phyloP scores from a whole-genome alignment of 2,888 invertebrate genomes.

The Orthosia gracilis region DNA sequence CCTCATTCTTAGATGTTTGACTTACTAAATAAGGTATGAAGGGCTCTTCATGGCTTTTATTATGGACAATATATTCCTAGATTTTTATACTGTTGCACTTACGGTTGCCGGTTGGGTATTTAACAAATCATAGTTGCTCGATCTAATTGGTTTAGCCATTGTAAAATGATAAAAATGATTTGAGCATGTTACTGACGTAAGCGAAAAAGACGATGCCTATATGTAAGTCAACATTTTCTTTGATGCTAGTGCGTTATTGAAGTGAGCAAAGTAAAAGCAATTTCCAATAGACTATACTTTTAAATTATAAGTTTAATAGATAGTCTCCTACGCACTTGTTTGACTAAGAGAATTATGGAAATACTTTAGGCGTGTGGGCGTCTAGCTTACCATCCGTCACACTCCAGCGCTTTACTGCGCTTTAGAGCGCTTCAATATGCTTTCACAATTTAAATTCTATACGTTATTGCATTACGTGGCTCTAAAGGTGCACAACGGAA shows the following conservation, averaged over 20 bases:
- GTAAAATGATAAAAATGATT: background rate
- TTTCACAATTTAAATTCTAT: slow-evolving; percentile 45
- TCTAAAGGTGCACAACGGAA: slow-evolving; percentile 25
- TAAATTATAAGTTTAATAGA: slow-evolving; percentile 21
- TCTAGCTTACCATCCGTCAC: background rate
- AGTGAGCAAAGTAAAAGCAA: background rate
- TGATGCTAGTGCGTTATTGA: background rate
- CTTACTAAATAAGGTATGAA: background rate
- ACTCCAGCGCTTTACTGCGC: slow-evolving; percentile 11
- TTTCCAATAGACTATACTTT: slow-evolving; percentile 4
- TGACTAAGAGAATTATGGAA: slow-evolving; percentile 15
- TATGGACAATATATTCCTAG: background rate
- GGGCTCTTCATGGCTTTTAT: background rate
- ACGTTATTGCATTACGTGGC: slow-evolving; percentile 43
- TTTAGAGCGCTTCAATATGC: slow-evolving; percentile 18
- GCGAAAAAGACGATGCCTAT: background rate
- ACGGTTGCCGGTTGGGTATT: background rate
- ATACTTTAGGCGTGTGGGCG: background rate
- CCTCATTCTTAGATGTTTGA: slow-evolving; percentile 39
- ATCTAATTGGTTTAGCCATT: background rate
- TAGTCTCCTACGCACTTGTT: slow-evolving; percentile 24
- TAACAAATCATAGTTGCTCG: background rate
- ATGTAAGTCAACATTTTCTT: background rate
- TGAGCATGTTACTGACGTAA: background rate
- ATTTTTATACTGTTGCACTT: background rate